Evolutionary conservation across 2,797 vertebrate species (phyloP).

Genomic region (Acanthopagrus latus): DNA sequence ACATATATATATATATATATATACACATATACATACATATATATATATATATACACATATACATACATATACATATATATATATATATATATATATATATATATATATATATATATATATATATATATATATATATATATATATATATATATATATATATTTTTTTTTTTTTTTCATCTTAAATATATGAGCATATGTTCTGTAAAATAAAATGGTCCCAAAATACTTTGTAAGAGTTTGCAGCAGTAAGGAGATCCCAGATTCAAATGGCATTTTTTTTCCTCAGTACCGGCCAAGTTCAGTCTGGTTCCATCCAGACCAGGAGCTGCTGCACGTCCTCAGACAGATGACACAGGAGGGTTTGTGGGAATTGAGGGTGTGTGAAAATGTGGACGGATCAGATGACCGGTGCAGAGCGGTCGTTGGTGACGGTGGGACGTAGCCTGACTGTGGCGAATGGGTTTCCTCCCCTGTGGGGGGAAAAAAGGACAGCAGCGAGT

Average conservation of each 20-base stretch:
- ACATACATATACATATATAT: too few species aligned
- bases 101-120: too few species aligned
- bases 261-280: conserved; percentile 55
- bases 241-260: conserved; percentile 37
- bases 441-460: conserved; percentile 95
- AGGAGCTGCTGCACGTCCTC: conserved; percentile 13
- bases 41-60: too few species aligned
- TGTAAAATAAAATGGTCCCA: conserved; percentile 62
- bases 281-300: conserved; percentile 35
- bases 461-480: conserved; percentile 91
- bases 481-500: conserved; percentile 10
- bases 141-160: too few species aligned
- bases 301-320: conserved; percentile 18
- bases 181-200: conserved; percentile 66
- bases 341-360: conserved; percentile 20
- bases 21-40: too few species aligned
- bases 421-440: conserved; percentile 95
- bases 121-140: too few species aligned
- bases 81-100: too few species aligned
- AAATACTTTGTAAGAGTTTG: conserved; percentile 51
- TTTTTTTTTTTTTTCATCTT: too few species aligned
- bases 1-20: too few species aligned
- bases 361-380: neutral
- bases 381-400: conserved; percentile 64
- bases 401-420: conserved; percentile 93